Conservation (phyloP, 2,797 vertebrate species). For the Limosa lapponica region DNA sequence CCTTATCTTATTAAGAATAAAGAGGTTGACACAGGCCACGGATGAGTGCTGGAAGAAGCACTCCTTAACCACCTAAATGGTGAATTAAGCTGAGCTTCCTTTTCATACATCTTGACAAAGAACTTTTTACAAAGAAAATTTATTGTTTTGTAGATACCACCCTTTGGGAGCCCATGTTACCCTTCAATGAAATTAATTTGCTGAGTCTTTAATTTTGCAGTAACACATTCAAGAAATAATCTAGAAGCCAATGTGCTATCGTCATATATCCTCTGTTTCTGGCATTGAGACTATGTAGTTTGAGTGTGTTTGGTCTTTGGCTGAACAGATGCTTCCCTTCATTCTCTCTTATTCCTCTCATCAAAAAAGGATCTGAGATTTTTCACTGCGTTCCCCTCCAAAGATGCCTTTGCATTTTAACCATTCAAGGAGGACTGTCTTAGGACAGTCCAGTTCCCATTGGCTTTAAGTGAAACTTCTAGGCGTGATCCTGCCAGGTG, state of each 20-base stretch:
- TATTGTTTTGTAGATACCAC: background rate
- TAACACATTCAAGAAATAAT: background rate
- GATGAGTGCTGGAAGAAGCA: background rate
- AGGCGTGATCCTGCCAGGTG: accelerated
- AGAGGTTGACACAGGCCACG: background rate
- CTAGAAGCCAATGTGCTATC: background rate
- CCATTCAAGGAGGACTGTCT: accelerated
- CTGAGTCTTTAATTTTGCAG: background rate
- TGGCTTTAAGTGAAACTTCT: background rate
- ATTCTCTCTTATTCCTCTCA: background rate
- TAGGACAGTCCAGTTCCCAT: background rate
- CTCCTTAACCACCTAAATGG: background rate
- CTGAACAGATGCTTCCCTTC: background rate
- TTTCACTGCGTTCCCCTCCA: background rate
- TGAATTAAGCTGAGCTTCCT: background rate
- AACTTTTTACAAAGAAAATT: background rate
- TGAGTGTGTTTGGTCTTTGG: background rate
- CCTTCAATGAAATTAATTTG: background rate
- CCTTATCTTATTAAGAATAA: conserved; percentile 39
- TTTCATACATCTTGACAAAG: background rate
- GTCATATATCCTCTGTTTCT: background rate
- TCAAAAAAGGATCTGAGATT: background rate
- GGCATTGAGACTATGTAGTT: background rate
- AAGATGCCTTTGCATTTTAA: background rate
- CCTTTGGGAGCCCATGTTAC: background rate